These are phyloP conservation scores for Aurelia aurita DNA, from an alignment of 30 jellyfish, hydroid and myxozoan genomes.

Conservation along the genomic window DNA sequence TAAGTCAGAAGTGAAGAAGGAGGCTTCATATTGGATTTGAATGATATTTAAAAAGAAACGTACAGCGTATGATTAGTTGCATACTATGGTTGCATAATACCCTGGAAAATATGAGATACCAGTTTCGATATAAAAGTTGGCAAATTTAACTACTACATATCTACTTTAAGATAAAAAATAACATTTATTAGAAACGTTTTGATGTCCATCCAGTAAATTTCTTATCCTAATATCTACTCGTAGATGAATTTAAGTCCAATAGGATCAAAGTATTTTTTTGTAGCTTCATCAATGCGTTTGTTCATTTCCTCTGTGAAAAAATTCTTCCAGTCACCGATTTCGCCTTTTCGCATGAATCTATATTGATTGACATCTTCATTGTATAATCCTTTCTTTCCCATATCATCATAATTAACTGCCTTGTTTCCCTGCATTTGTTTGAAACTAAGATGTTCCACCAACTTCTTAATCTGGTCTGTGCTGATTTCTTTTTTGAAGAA, in stretches of 20 bases:
- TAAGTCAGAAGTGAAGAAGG: too few relatives aligned
- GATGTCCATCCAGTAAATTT: too few relatives aligned
- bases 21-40: too few relatives aligned
- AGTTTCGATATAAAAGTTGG: too few relatives aligned
- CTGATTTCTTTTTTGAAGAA: neutral
- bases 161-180: too few relatives aligned
- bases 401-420: neutral
- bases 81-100: too few relatives aligned
- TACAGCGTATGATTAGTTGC: too few relatives aligned
- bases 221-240: neutral
- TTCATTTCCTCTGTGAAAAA: constrained; percentile 24
- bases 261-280: neutral
- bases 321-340: constrained; percentile 40
- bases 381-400: neutral
- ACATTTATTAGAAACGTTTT: too few relatives aligned
- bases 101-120: too few relatives aligned
- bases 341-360: constrained; percentile 20
- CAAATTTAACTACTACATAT: too few relatives aligned
- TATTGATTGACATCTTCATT: neutral
- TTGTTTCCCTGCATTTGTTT: constrained; percentile 13
- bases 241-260: constrained; percentile 20
- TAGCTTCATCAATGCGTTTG: constrained; percentile 18
- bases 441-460: constrained; percentile 10
- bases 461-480: neutral
- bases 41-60: too few relatives aligned